phyloP scores from a whole-genome alignment of 2,113 vertebrate species.

The Prionailurus bengalensis region DNA sequence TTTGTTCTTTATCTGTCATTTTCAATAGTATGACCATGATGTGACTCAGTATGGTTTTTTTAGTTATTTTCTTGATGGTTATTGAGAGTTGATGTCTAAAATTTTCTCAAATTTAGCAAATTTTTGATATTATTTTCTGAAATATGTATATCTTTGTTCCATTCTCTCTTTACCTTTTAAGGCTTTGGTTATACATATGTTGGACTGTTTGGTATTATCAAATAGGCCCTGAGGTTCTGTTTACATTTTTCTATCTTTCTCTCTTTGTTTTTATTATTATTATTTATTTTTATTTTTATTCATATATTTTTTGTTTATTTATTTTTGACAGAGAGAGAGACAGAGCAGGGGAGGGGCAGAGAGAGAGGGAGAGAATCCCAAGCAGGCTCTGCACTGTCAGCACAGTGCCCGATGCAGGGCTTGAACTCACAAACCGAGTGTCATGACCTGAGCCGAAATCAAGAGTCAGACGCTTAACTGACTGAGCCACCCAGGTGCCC shows the following conservation, averaged over 20 bases:
- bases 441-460: too few species aligned
- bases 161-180: background rate
- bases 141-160: background rate
- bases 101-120: background rate
- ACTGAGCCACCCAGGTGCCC: too few species aligned
- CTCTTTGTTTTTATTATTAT: background rate
- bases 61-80: background rate
- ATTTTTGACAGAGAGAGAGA: too few species aligned
- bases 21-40: background rate
- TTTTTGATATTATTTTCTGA: background rate
- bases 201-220: background rate
- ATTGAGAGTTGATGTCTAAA: background rate
- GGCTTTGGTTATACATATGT: background rate
- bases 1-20: background rate
- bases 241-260: background rate
- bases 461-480: too few species aligned
- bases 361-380: too few species aligned
- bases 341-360: too few species aligned
- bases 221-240: background rate
- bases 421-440: too few species aligned
- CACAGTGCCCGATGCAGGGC: too few species aligned
- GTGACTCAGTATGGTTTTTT: background rate
- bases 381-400: too few species aligned
- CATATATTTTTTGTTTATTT: too few species aligned
- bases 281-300: too few species aligned